These are phyloP conservation scores for Dipus sagitta DNA, from an alignment of 2,797 vertebrate species.

Conservation along the genomic window DNA sequence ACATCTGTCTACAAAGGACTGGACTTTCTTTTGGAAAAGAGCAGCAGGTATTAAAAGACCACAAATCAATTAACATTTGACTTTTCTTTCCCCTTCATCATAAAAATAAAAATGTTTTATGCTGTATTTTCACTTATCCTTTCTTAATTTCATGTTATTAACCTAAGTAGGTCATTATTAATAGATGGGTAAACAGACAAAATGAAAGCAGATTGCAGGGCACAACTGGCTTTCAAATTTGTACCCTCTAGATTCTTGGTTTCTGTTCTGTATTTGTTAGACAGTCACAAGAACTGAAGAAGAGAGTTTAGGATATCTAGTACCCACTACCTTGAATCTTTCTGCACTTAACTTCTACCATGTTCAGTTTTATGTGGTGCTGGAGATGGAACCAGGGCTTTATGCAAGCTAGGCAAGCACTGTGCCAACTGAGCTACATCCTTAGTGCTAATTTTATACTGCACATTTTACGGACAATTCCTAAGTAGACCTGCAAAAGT, in stretches of 20 bases:
- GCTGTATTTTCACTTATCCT: not conserved
- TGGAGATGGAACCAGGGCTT: not conserved
- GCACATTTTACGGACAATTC: constrained; percentile 52
- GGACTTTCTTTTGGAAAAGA: constrained; percentile 45
- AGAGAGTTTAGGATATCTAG: constrained; percentile 27
- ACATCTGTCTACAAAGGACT: not conserved
- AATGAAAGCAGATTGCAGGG: constrained; percentile 13
- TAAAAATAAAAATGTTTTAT: constrained; percentile 53
- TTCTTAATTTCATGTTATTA: constrained; percentile 46
- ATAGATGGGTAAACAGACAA: constrained; percentile 39
- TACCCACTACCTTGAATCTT: constrained; percentile 11
- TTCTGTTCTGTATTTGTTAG: constrained; percentile 1
- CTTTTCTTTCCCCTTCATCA: constrained; percentile 39
- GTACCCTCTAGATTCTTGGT: constrained; percentile 38
- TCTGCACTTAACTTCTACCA: not conserved
- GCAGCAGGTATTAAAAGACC: constrained; percentile 28
- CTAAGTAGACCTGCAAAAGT: constrained; percentile 43
- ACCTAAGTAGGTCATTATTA: constrained; percentile 31
- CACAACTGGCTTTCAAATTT: constrained; percentile 35
- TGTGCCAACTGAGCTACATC: not conserved
- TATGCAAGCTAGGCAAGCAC: not conserved
- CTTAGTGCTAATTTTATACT: not conserved
- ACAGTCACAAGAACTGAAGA: not conserved
- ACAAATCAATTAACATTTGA: constrained; percentile 44
- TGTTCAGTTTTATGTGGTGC: not conserved